Conservation (phyloP, 1,140 invertebrate genomes). For the Macrobrachium nipponense region DNA sequence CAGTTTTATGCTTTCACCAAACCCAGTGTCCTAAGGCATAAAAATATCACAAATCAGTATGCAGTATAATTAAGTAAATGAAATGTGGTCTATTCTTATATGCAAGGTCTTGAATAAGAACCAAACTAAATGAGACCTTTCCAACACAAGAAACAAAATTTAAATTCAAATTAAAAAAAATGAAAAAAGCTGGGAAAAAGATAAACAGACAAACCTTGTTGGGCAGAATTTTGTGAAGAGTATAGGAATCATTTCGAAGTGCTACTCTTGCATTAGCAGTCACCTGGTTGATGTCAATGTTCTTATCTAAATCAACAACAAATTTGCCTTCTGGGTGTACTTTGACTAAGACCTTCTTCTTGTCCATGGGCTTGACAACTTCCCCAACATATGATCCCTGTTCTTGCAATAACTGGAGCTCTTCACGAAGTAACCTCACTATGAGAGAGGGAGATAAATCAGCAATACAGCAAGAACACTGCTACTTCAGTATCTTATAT, state of each 20-base stretch:
- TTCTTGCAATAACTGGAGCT: slow-evolving; percentile 97
- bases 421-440: slow-evolving; percentile 98
- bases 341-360: slow-evolving; percentile 99
- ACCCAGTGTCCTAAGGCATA: too few relatives aligned
- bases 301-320: slow-evolving; percentile 99
- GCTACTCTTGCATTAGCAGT: slow-evolving; percentile 98
- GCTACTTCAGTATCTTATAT: neutral
- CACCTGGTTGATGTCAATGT: slow-evolving; percentile 98
- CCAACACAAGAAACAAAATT: too few relatives aligned
- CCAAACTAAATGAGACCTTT: too few relatives aligned
- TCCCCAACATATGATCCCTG: slow-evolving; percentile 99
- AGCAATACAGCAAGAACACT: neutral
- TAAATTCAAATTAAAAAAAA: neutral
- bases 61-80: too few relatives aligned
- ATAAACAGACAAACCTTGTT: slow-evolving; percentile 81
- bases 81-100: neutral
- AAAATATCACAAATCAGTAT: too few relatives aligned
- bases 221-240: slow-evolving; percentile 97
- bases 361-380: slow-evolving; percentile 99
- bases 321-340: slow-evolving; percentile 99
- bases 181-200: neutral
- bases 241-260: slow-evolving; percentile 98
- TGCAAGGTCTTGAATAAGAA: too few relatives aligned
- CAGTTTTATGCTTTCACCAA: too few relatives aligned
- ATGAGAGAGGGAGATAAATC: slow-evolving; percentile 59